A percentile compares a stretch with the other conserved stretches of the same genome.
Evolutionary conservation across 37 sponge, comb jelly and placozoan species (phyloP).

Genomic region (Cladorhizidae sp.): DNA sequence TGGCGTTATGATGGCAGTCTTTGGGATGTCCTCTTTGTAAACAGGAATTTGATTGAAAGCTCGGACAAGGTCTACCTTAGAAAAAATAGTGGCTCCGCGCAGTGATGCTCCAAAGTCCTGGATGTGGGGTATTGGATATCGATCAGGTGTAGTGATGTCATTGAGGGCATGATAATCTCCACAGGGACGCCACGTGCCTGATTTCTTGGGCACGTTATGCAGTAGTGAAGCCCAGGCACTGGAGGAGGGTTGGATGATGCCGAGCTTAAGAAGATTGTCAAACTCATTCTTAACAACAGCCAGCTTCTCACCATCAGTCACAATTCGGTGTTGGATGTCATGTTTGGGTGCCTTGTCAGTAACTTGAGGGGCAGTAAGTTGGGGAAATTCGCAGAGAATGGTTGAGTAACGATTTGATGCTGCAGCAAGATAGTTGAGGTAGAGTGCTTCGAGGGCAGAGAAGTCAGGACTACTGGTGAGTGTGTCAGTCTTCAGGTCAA

Average conservation of each 20-base stretch:
- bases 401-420: not conserved
- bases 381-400: constrained; percentile 23
- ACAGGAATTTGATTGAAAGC: constrained; percentile 44
- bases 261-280: constrained; percentile 24
- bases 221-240: constrained; percentile 55
- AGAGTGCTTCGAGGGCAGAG: not conserved
- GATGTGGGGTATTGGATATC: constrained; percentile 64
- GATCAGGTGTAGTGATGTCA: constrained; percentile 42
- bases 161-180: constrained; percentile 67
- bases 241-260: constrained; percentile 47
- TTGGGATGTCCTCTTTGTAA: constrained; percentile 14
- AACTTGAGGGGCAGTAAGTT: constrained; percentile 20
- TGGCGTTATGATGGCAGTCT: constrained; percentile 10
- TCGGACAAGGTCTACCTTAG: constrained; percentile 11
- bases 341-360: constrained; percentile 12
- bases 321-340: constrained; percentile 32
- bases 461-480: not conserved
- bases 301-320: constrained; percentile 37
- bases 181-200: constrained; percentile 67
- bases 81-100: constrained; percentile 5
- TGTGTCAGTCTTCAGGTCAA: constrained; percentile 1
- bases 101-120: constrained; percentile 39
- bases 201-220: constrained; percentile 55
- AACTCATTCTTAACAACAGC: constrained; percentile 27
- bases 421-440: not conserved